Evolutionary conservation across 2,113 vertebrate genomes (phyloP).

Genomic region (Quiscalus mexicanus): DNA sequence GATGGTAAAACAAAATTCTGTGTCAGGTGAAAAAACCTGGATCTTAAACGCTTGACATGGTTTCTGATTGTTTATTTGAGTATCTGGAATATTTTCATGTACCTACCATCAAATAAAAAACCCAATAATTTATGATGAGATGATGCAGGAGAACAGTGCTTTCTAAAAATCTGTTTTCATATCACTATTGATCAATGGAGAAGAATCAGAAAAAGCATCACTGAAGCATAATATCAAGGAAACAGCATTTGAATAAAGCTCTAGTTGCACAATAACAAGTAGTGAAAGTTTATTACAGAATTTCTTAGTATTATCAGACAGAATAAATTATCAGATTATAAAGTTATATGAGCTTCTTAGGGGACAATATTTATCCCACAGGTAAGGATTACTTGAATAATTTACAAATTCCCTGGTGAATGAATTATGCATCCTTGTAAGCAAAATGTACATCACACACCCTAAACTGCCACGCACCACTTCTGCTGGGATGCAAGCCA

Average conservation of each 20-base stretch:
- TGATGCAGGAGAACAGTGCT: background rate
- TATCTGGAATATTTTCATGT: background rate
- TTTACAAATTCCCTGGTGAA: background rate
- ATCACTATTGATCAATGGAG: background rate
- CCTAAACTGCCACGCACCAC: background rate
- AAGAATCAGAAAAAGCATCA: background rate
- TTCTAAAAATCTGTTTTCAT: background rate
- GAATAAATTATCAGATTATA: constrained; percentile 28
- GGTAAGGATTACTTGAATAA: constrained; percentile 27
- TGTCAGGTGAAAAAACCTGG: background rate
- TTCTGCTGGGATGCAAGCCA: background rate
- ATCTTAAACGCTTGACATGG: background rate
- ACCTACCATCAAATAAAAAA: background rate
- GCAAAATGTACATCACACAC: background rate
- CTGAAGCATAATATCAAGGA: background rate
- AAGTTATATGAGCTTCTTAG: background rate
- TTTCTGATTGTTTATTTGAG: background rate
- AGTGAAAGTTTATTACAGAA: background rate
- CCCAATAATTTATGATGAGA: background rate
- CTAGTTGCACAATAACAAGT: background rate
- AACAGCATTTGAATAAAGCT: background rate
- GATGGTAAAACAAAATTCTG: background rate
- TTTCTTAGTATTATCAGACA: background rate
- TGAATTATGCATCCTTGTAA: background rate
- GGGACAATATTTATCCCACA: constrained; percentile 11